Percentiles rank a stretch among this genome's conserved stretches.
phyloP scores from a whole-genome alignment of 2,888 invertebrate species.

The Sympetrum striolatum region DNA sequence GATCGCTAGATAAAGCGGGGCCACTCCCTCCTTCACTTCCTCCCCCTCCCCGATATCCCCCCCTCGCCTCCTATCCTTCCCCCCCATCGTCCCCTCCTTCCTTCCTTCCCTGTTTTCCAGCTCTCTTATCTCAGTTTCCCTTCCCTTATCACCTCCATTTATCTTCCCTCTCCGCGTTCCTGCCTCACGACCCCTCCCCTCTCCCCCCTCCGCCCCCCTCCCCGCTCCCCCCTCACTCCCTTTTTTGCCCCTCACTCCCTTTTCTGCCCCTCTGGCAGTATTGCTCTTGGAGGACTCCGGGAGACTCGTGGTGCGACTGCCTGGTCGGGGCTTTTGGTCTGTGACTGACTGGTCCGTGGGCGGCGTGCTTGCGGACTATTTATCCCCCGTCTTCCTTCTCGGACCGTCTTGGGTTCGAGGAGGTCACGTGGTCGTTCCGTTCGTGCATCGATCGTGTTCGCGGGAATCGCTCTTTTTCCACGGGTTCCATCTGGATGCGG shows the following conservation, averaged over 20 bases:
- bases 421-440: not conserved
- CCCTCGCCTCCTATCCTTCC: not conserved
- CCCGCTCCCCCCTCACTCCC: not conserved
- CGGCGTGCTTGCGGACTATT: not conserved
- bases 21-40: constrained; percentile 26
- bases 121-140: constrained; percentile 40
- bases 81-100: not conserved
- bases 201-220: not conserved
- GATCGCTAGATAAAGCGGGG: constrained; percentile 19
- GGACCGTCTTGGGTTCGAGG: not conserved
- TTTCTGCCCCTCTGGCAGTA: constrained; percentile 26
- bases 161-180: constrained; percentile 41
- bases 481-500: constrained; percentile 9
- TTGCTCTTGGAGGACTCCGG: constrained; percentile 26
- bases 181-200: constrained; percentile 33
- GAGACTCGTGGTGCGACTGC: not conserved
- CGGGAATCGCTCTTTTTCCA: not conserved
- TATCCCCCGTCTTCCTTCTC: not conserved
- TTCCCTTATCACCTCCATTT: constrained; percentile 37
- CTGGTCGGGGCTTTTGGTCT: not conserved
- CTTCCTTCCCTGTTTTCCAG: constrained; percentile 39
- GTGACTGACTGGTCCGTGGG: not conserved
- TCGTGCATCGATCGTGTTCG: not conserved
- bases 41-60: not conserved
- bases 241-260: not conserved